These are phyloP conservation scores for Typhlomys cinereus DNA, from an alignment of 2,113 vertebrate species.

Conservation along the genomic window DNA sequence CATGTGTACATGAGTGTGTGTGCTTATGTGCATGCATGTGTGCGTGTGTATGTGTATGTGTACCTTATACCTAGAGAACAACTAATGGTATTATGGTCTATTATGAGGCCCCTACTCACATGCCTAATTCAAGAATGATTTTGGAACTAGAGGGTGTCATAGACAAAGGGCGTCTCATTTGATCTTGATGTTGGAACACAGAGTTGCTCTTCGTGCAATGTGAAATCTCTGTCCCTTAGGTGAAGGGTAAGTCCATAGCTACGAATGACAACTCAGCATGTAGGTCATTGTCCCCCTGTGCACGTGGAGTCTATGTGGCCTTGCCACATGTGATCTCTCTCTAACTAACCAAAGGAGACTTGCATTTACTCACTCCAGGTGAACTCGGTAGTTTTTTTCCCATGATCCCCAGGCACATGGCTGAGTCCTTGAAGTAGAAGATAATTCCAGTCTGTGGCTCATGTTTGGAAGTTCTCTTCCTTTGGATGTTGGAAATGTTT, in stretches of 20 bases:
- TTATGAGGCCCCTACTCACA: not conserved
- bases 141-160: not conserved
- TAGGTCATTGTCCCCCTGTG: not conserved
- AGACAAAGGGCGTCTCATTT: not conserved
- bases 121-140: not conserved
- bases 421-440: not conserved
- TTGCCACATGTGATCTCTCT: not conserved
- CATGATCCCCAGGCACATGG: not conserved
- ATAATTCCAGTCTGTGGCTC: not conserved
- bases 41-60: not conserved
- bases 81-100: not conserved
- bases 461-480: not conserved
- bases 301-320: not conserved
- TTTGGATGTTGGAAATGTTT: not conserved
- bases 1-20: too few relatives aligned
- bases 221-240: not conserved
- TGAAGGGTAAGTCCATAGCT: not conserved
- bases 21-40: too few relatives aligned
- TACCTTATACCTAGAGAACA: not conserved
- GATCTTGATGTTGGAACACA: not conserved
- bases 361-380: not conserved
- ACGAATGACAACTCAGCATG: too few relatives aligned
- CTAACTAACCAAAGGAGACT: not conserved
- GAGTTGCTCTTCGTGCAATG: not conserved
- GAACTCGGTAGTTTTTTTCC: not conserved